Percentiles rank a stretch among this genome's conserved stretches.
Evolutionary conservation across 2,113 vertebrate species (phyloP).

Genomic region (Siniperca knerii): DNA sequence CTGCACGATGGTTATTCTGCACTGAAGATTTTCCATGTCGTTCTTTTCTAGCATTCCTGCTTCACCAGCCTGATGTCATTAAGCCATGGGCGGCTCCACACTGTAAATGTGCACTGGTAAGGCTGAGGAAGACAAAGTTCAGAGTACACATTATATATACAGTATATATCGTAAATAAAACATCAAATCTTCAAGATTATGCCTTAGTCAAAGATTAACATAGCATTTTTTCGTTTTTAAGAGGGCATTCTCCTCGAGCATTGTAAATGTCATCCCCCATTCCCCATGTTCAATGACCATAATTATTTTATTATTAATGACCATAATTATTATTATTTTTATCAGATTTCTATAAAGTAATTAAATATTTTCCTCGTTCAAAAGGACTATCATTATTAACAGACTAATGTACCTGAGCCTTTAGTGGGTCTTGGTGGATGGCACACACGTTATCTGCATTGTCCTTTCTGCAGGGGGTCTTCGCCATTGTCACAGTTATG

Average conservation of each 20-base stretch:
- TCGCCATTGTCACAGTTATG: conserved; percentile 73
- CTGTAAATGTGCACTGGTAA: conserved; percentile 72
- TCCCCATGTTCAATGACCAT: background rate
- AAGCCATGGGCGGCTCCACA: conserved; percentile 73
- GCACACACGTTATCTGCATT: conserved; percentile 7
- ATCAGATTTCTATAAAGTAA: background rate
- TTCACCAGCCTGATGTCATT: accelerated
- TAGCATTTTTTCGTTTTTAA: background rate
- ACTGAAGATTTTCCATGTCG: background rate
- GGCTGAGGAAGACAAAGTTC: conserved; percentile 46
- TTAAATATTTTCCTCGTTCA: background rate
- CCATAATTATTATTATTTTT: background rate
- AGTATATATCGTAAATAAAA: background rate
- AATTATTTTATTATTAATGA: background rate
- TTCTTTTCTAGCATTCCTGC: conserved; percentile 42
- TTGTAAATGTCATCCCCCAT: background rate
- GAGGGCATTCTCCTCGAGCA: background rate
- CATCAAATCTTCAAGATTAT: background rate
- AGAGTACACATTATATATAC: background rate
- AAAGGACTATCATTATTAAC: background rate
- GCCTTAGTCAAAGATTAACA: background rate
- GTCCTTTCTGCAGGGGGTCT: conserved; percentile 74
- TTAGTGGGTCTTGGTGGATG: accelerated
- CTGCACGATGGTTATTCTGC: background rate
- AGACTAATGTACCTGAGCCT: conserved; percentile 42